Evolutionary conservation across 2,797 vertebrate species (phyloP).

Genomic region (Helicolenus hilgendorfi): DNA sequence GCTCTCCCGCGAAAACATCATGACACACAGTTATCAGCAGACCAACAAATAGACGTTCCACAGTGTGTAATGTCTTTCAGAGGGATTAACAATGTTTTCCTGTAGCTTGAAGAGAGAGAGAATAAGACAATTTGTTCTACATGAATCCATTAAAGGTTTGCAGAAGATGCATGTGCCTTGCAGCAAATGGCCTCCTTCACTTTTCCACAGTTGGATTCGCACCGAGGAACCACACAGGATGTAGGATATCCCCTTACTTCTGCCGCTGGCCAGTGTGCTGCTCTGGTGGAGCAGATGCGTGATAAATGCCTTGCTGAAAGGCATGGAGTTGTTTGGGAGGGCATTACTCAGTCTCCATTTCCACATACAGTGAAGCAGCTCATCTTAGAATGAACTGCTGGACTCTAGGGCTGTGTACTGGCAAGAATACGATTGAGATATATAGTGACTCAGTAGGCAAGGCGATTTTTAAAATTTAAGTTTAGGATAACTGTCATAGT

Average conservation of each 20-base stretch:
- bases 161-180: not conserved
- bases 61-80: slow-evolving; percentile 2
- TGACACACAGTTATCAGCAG: slow-evolving; percentile 33
- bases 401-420: not conserved
- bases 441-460: not conserved
- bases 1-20: slow-evolving; percentile 27
- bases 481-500: not conserved
- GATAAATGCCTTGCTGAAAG: slow-evolving; percentile 49
- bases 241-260: slow-evolving; percentile 1
- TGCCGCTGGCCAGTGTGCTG: not conserved
- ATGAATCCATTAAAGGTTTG: not conserved
- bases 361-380: not conserved
- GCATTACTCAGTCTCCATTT: slow-evolving; percentile 12
- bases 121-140: slow-evolving; percentile 5
- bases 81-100: slow-evolving; percentile 28
- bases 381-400: not conserved
- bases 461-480: not conserved
- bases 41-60: slow-evolving; percentile 42
- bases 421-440: not conserved
- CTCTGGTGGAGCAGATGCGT: slow-evolving; percentile 15
- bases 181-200: not conserved
- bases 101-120: not conserved
- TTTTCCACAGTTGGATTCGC: slow-evolving; percentile 8
- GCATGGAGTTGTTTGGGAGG: slow-evolving; percentile 9
- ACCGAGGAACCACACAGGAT: not conserved